Evolutionary conservation across 92 coral and sea anemone species (phyloP), one percentile per base, ranked within the genome.

Genomic region (Paramuricea clavata): DNA sequence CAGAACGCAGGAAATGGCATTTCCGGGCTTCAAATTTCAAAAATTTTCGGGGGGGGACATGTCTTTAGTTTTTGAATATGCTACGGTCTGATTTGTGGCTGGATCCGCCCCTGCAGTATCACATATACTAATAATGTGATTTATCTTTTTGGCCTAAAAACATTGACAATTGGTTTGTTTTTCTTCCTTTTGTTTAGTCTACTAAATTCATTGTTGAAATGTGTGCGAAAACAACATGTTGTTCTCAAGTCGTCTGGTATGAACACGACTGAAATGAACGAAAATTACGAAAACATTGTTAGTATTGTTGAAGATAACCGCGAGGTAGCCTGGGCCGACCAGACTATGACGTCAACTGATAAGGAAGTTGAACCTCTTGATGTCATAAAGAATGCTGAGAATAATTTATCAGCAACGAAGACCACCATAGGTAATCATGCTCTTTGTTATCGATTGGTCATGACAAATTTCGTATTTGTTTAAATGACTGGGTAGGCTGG

Each of bases 241-340:
- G 68, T 94, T 16, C 86, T 97, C 49, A 97, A 93, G 42, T 94
- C 93, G 11, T 92, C 97, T 17, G 99, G 99, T 4, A 93, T 94
- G 59, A 91, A 96, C 12, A 94, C 98, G 0, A 90, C 78, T 2
- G 98, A 94, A 33, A 41, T 91, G 8, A 87, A 84, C 22, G 91
- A 92, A 12, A 97, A 94, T 42, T 94, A 93, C 81, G 85, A 81
- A 26, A 60, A 80, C 10, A 49, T 93, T 61, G 93, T 93, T 36
- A 85, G 74, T 35, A 81, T 89, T 76, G 87, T 94, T 0, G 94
- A 91, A 34, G 91, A 89, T 34, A 93, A 88, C 68, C 92, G 94
- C 3, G 93, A 91, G 81, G 95, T 97, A 61, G 89, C 92, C 50
- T 97, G 99, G 99, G 98, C 99, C 0, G 99, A 97, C 86, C 98